A percentile compares a stretch with the other conserved stretches of the same genome.
Evolutionary conservation across 2,888 invertebrate genomes (phyloP).

Genomic region (Neria commutata): DNA sequence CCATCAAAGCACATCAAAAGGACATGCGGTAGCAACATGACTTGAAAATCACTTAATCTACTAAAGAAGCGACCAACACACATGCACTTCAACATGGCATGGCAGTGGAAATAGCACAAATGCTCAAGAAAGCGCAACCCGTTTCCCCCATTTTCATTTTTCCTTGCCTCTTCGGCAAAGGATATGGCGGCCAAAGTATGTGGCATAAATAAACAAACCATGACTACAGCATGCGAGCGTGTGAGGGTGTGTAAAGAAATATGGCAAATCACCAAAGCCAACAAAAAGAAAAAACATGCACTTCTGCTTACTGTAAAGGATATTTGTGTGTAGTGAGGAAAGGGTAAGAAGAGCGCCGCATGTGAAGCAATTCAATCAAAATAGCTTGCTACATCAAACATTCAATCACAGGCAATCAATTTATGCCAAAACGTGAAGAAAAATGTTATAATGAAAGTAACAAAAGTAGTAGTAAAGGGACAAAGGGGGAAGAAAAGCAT

Average conservation of each 20-base stretch:
- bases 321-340: slow-evolving; percentile 17
- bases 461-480: not conserved
- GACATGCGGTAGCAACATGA: slow-evolving; percentile 46
- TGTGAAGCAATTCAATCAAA: slow-evolving; percentile 58
- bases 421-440: slow-evolving; percentile 33
- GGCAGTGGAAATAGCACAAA: slow-evolving; percentile 20
- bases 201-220: slow-evolving; percentile 37
- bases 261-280: slow-evolving; percentile 56
- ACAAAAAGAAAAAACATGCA: slow-evolving; percentile 30
- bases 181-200: slow-evolving; percentile 13
- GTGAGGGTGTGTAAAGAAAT: slow-evolving; percentile 36
- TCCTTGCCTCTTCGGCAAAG: not conserved
- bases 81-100: slow-evolving; percentile 14
- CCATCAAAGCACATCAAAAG: slow-evolving; percentile 39
- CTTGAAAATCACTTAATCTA: slow-evolving; percentile 59
- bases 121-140: slow-evolving; percentile 13
- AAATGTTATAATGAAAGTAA: not conserved
- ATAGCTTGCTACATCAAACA: slow-evolving; percentile 58
- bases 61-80: slow-evolving; percentile 28
- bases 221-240: slow-evolving; percentile 43
- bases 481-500: not conserved
- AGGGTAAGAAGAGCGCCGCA: slow-evolving; percentile 13
- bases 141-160: not conserved
- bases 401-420: slow-evolving; percentile 55
- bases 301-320: slow-evolving; percentile 21